phyloP scores from a whole-genome alignment of 2,888 invertebrate species.

The Hetaerina titia region DNA sequence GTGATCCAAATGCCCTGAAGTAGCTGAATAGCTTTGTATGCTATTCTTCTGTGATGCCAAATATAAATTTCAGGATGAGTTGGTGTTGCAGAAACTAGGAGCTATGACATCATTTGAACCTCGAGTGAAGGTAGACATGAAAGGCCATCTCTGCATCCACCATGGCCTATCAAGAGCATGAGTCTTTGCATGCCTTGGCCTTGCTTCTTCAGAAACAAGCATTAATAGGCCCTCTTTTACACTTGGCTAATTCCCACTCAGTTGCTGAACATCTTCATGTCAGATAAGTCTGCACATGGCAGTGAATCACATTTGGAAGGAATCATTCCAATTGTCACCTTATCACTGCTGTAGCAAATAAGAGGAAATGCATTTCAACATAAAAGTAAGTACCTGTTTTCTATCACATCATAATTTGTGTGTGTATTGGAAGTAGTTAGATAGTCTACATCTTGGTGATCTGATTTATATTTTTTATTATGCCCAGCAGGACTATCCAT shows the following conservation, averaged over 20 bases:
- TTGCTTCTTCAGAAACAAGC: neutral
- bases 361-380: neutral
- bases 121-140: neutral
- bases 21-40: too few relatives aligned
- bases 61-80: slow-evolving; percentile 48
- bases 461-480: too few relatives aligned
- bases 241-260: neutral
- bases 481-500: too few relatives aligned
- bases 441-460: too few relatives aligned
- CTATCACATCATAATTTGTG: too few relatives aligned
- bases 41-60: too few relatives aligned
- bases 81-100: slow-evolving; percentile 45
- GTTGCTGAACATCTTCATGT: neutral
- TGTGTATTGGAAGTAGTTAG: too few relatives aligned
- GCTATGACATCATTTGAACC: neutral
- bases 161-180: slow-evolving; percentile 10
- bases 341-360: slow-evolving; percentile 10
- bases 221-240: neutral
- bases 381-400: slow-evolving; percentile 26
- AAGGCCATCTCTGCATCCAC: neutral
- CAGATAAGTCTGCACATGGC: neutral
- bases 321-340: neutral
- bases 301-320: neutral
- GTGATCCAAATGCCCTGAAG: too few relatives aligned
- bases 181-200: neutral